These are phyloP conservation scores for Ormyrus labotus DNA, from an alignment of 2,888 invertebrate genomes.

Conservation along the genomic window DNA sequence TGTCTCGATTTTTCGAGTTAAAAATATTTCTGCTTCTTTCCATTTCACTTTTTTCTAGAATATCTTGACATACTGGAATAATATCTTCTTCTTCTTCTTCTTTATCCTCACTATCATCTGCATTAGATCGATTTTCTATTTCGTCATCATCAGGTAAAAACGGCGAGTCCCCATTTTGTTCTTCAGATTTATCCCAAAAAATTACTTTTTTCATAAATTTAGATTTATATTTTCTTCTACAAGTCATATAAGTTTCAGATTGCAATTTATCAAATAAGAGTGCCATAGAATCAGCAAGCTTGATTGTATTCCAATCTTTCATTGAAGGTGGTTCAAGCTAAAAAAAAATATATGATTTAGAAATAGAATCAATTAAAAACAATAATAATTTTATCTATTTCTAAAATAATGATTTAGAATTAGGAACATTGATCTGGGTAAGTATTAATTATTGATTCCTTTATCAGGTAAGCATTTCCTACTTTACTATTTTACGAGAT, in stretches of 20 bases:
- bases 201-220: not conserved
- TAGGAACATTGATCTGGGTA: too few species aligned
- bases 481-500: not conserved
- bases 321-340: conserved; percentile 37
- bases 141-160: conserved; percentile 5
- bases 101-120: not conserved
- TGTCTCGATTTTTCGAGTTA: too few species aligned
- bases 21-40: too few species aligned
- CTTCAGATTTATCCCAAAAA: not conserved
- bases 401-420: too few species aligned
- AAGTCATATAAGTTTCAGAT: not conserved
- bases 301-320: conserved; percentile 26
- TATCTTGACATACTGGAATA: too few species aligned
- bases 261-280: conserved; percentile 7
- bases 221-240: not conserved
- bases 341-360: not conserved
- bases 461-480: too few species aligned
- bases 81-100: too few species aligned
- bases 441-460: too few species aligned
- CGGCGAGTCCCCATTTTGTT: not conserved
- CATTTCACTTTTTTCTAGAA: too few species aligned
- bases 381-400: too few species aligned
- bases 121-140: not conserved
- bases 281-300: conserved; percentile 7
- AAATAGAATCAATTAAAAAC: too few species aligned